Percentiles rank a stretch among this genome's conserved stretches.
These are phyloP conservation scores for Zaprionus gabonicus DNA, from an alignment of 1,140 invertebrate genomes.

Conservation along the genomic window DNA sequence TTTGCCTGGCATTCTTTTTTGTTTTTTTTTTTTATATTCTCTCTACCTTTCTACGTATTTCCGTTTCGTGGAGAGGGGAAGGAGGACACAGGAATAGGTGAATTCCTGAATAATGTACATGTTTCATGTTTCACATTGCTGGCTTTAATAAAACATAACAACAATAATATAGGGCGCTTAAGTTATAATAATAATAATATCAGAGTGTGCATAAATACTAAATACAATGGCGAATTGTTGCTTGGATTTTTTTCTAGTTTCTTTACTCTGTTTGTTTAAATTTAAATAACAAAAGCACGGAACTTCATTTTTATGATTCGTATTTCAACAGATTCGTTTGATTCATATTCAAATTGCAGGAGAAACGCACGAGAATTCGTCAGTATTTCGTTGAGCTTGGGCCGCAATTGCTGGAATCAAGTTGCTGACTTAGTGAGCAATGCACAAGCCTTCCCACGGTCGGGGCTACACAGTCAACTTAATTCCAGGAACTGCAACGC, in stretches of 20 bases:
- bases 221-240: constrained; percentile 39
- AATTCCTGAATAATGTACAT: constrained; percentile 34
- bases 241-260: constrained; percentile 13
- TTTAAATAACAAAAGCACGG: constrained; percentile 29
- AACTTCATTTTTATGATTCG: background rate
- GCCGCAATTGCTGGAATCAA: constrained; percentile 85
- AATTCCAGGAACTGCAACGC: constrained; percentile 84
- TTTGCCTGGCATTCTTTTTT: constrained; percentile 34
- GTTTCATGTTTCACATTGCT: constrained; percentile 10
- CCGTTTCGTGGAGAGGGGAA: background rate
- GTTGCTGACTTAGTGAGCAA: constrained; percentile 83
- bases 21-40: constrained; percentile 19
- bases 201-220: constrained; percentile 32
- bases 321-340: constrained; percentile 22
- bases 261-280: background rate
- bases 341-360: constrained; percentile 39
- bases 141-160: constrained; percentile 4
- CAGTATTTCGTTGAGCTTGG: constrained; percentile 44
- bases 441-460: constrained; percentile 71
- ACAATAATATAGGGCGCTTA: too few relatives aligned
- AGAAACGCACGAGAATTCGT: constrained; percentile 1
- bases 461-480: constrained; percentile 84
- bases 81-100: constrained; percentile 19
- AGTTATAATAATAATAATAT: constrained; percentile 16
- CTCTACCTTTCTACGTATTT: constrained; percentile 1